Evolutionary conservation across 2,113 vertebrate species (phyloP), one percentile per base, ranked within the genome.

Genomic region (Abramis brama): DNA sequence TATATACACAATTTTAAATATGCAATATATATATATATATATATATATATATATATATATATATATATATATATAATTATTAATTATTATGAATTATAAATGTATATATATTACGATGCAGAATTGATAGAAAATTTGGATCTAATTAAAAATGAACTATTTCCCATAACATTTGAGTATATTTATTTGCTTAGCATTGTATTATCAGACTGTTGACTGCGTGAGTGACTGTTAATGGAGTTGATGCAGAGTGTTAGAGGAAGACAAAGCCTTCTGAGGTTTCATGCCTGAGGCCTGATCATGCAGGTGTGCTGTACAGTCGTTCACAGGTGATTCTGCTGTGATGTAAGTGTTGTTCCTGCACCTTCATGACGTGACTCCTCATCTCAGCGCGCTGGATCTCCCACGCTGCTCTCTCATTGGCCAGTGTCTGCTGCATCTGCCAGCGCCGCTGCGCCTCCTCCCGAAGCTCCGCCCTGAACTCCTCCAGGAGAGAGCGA

Each of bases 321-420:
- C 2, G 12, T 66, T 70, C 66, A 39, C 66, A 60, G 23, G 55
- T 64, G 79, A 43, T 64, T 45, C 57, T 45, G 12, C 33, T 45
- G 23, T 23, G 17, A 60, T 43, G 8, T 9, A 21, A 45, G 23
- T 4, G 12, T 30, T 27, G 17, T 66, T 47, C 47, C 73, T 2
- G 25, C 57, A 99, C 98, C 97, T 99, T 96, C 0, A 96, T 82
- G 1, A 97, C 92, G 82, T 93, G 96, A 90, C 97, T 95, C 90
- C 94, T 97, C 83, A 99, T 95, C 33, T 97, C 90, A 0, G 97
- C 93, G 92, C 95, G 93, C 87, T 98, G 97, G 90, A 99, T 94
- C 79, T 99, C 96, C 97, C 97, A 98, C 86, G 96, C 90, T 0
- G 98, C 97, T 91, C 95, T 99, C 92, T 99, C 97, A 50, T 94